These are phyloP conservation scores for Yponomeuta sedellus DNA, from an alignment of 2,888 invertebrate species.

Conservation along the genomic window DNA sequence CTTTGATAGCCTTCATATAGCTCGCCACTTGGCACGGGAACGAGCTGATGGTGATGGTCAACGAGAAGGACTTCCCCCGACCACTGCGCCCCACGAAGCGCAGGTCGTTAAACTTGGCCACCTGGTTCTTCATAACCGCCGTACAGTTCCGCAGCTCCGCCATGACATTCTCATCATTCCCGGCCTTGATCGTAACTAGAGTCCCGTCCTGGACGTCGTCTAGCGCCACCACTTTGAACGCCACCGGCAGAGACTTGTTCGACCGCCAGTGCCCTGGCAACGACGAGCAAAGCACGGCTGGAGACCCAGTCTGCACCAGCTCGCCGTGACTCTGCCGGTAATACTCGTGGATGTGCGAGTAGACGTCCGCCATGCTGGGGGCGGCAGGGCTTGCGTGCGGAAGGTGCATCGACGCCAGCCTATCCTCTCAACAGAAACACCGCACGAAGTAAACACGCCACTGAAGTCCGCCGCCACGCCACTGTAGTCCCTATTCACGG, in stretches of 20 bases:
- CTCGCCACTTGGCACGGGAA: slow-evolving; percentile 90
- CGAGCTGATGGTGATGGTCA: slow-evolving; percentile 94
- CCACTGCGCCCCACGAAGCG: slow-evolving; percentile 98
- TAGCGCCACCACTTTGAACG: slow-evolving; percentile 96
- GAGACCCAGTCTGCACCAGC: slow-evolving; percentile 95
- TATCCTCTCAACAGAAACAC: slow-evolving; percentile 46
- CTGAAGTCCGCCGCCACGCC: slow-evolving; percentile 58
- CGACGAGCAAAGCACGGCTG: slow-evolving; percentile 94
- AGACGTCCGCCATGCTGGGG: slow-evolving; percentile 84
- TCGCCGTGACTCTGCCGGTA: slow-evolving; percentile 94
- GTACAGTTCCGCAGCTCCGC: slow-evolving; percentile 95
- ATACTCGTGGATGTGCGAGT: slow-evolving; percentile 84
- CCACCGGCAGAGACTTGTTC: slow-evolving; percentile 97
- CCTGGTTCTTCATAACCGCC: slow-evolving; percentile 97
- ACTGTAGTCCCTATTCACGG: slow-evolving; percentile 47
- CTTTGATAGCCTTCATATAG: slow-evolving; percentile 98
- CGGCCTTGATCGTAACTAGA: slow-evolving; percentile 93
- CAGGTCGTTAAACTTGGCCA: slow-evolving; percentile 98
- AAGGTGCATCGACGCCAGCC: slow-evolving; percentile 80
- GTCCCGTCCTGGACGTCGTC: slow-evolving; percentile 97
- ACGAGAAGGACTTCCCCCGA: slow-evolving; percentile 94
- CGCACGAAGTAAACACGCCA: slow-evolving; percentile 56
- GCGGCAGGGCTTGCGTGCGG: slow-evolving; percentile 77
- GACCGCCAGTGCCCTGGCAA: slow-evolving; percentile 98
- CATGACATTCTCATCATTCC: slow-evolving; percentile 98